phyloP scores from a whole-genome alignment of 2,888 invertebrate genomes.

The Altica lythri region DNA sequence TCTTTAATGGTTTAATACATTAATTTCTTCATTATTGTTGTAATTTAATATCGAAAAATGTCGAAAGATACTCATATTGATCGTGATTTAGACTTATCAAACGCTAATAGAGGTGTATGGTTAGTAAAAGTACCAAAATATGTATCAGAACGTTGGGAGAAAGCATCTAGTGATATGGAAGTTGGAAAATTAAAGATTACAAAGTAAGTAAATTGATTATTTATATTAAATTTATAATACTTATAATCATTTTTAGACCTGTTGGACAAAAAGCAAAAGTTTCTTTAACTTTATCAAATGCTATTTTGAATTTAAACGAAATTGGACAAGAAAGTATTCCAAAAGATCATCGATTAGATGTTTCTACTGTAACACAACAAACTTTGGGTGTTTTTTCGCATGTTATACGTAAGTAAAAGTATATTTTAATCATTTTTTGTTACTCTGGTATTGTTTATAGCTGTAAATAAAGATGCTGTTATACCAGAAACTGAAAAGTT shows the following conservation, averaged over 20 bases:
- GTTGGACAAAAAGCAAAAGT: constrained; percentile 86
- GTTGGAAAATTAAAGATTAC: constrained; percentile 91
- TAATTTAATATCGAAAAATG: constrained; percentile 44
- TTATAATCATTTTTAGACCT: constrained; percentile 53
- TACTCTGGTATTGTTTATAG: constrained; percentile 50
- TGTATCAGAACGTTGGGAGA: constrained; percentile 93
- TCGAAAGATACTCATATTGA: constrained; percentile 65
- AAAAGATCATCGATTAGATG: constrained; percentile 88
- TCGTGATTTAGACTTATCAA: constrained; percentile 83
- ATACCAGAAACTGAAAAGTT: constrained; percentile 82
- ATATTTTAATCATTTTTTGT: neutral
- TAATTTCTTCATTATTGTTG: no score
- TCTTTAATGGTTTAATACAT: no score
- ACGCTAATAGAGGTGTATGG: constrained; percentile 93
- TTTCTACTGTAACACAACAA: constrained; percentile 89
- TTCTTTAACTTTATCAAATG: constrained; percentile 80
- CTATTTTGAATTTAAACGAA: constrained; percentile 77
- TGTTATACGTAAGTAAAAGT: constrained; percentile 67
- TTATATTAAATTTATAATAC: constrained; percentile 11
- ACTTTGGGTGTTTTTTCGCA: constrained; percentile 93
- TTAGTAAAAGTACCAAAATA: constrained; percentile 96
- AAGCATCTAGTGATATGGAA: constrained; percentile 87
- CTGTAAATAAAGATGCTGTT: constrained; percentile 67
- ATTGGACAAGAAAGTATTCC: constrained; percentile 82
- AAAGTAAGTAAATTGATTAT: constrained; percentile 59